Base-by-base conservation (phyloP, 2,797 vertebrate species). In the Scarus forsteni region DNA sequence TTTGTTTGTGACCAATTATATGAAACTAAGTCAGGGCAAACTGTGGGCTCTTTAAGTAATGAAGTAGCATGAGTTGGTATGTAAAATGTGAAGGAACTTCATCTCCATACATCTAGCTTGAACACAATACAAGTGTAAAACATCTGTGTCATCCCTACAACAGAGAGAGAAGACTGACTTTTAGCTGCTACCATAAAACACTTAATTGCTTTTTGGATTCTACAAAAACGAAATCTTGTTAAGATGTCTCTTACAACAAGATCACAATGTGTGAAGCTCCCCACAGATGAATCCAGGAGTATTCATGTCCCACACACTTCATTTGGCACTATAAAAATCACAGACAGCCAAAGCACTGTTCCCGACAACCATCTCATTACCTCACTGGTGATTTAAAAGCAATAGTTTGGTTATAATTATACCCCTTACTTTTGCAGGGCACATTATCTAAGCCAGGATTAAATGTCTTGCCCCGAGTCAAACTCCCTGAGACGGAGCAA, bases 321-420 rank as follows among this genome's bases (percentile, higher is more conserved):
- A 70, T 38, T 79, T 62, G 57, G 62, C 62, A 84, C 76, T 51
- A 12, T 7, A 51, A 56, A 12, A 80, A 60, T 74, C 55, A 45
- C 65, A 50, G 63, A 75, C 75, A 58, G 70, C 69, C 61, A 60
- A 63, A 65, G 64, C 14, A 8, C 58, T 54, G 38, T 63, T 74
- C 58, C 56, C 63, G 56, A 39, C 73, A 80, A 85, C 74, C 71
- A 66, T 65, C 77, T 82, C 79, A 84, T 86, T 87, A 77, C 51
- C 70, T 69, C 65, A 5, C 70, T 73, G 36, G 67, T 82, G 56
- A 86, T 86, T 85, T 81, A 80, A 89, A 87, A 84, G 77, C 69
- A 86, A 77, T 73, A 78, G 60, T 60, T 80, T 73, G 59, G 56
- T 75, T 75, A 68, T 85, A 88, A 83, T 88, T 86, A 82, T 39